Evolutionary conservation across 2,888 invertebrate genomes (phyloP), one percentile per base, ranked within the genome.

Genomic region (Drosophila mimica): DNA sequence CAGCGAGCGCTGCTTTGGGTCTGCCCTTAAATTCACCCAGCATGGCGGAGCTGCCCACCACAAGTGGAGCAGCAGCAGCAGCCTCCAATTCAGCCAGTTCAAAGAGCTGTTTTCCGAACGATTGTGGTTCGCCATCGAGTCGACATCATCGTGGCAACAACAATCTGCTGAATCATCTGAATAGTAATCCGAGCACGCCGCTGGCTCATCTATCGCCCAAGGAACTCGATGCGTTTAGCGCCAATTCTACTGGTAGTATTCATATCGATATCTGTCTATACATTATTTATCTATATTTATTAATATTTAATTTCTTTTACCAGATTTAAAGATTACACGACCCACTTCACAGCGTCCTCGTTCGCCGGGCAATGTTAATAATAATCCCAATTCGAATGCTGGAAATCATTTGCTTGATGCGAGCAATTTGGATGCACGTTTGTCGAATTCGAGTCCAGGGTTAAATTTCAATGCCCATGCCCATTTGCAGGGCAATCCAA

Each of bases 171-270:
- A 95, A 95, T 91, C 95, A 83, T 61, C 66, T 91, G 20, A 92
- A 88, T 52, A 96, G 96, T 83, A 96, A 96, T 92, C 96, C 96
- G 13, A 95, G 96, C 61, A 96, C 96, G 33, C 96, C 96, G 0
- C 94, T 96, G 13, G 94, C 95, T 56, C 95, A 95, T 92, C 92
- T 95, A 71, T 95, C 95, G 28, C 95, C 95, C 36, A 95, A 93
- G 85, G 93, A 93, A 77, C 78, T 93, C 36, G 92, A 92, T 20
- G 48, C 83, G 5, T 89, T 85, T 49, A 82, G 70, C 31, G 25
- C 51, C 64, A 62, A 54, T 60, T 30, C 56, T 15, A 34, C 20
- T 70, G 25, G 66, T 34, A 69, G 83, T 78, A 72, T 46, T 46
- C 25, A 15, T 15, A 25, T 8, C 25, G 7, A 46, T 60, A n/a